A percentile compares a stretch with the other conserved stretches of the same genome.
Evolutionary conservation across 2,888 invertebrate genomes (phyloP).

Genomic region (Drosophila demipolita): DNA sequence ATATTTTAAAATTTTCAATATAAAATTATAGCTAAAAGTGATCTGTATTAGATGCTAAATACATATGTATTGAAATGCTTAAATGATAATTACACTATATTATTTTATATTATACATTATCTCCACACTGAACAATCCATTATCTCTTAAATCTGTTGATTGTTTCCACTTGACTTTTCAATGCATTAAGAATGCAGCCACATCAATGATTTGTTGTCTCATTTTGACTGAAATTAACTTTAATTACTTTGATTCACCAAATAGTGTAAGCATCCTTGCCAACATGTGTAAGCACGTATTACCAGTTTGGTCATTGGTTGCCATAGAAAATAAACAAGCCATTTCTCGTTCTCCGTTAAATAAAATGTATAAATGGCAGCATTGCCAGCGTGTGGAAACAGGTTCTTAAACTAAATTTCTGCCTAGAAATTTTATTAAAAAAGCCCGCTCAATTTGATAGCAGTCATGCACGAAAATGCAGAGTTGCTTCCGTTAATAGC

Average conservation of each 20-base stretch:
- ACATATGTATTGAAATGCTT: neutral
- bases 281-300: neutral
- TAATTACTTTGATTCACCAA: neutral
- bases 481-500: neutral
- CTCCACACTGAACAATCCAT: neutral
- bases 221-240: neutral
- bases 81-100: neutral
- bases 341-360: neutral
- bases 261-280: neutral
- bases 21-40: neutral
- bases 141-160: neutral
- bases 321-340: neutral
- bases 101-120: neutral
- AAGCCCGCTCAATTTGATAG: constrained; percentile 6
- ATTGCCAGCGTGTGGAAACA: neutral
- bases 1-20: neutral
- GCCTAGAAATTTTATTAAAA: constrained; percentile 1
- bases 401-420: neutral
- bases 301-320: neutral
- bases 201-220: neutral
- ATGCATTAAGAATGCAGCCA: neutral
- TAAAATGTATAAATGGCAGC: neutral
- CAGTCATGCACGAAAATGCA: neutral
- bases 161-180: neutral
- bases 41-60: neutral